Percentiles rank a stretch among this genome's conserved stretches.
These are phyloP conservation scores for Oscheius sp. DNA, from an alignment of 2,888 invertebrate species.

Conservation along the genomic window DNA sequence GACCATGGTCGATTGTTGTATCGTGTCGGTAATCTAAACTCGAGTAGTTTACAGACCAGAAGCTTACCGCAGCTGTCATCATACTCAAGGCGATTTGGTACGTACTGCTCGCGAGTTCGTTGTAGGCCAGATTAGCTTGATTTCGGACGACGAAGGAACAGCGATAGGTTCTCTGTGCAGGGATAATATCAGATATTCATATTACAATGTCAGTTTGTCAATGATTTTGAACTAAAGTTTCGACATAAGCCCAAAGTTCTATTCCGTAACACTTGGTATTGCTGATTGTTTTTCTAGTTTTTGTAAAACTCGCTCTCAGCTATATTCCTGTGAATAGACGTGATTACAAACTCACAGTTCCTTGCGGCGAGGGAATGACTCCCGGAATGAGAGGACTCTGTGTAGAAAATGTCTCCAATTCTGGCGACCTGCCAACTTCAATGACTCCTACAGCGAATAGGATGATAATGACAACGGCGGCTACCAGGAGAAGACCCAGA, in stretches of 20 bases:
- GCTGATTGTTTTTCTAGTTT: no score
- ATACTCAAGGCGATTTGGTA: constrained; percentile 42
- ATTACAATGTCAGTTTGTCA: no score
- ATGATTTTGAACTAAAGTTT: no score
- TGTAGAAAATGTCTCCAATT: no score
- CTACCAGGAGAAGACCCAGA: constrained; percentile 49
- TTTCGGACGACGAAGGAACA: constrained; percentile 44
- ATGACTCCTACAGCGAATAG: constrained; percentile 56
- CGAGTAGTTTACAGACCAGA: no score
- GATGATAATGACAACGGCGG: constrained; percentile 58
- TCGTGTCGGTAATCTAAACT: constrained; percentile 37
- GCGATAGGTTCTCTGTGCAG: constrained; percentile 5
- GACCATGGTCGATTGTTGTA: constrained; percentile 42
- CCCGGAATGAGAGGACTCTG: no score
- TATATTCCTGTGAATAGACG: no score
- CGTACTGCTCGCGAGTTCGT: constrained; percentile 40
- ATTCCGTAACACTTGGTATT: no score
- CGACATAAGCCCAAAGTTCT: no score
- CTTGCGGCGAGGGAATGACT: no score
- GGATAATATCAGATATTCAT: background rate
- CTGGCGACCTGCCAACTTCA: background rate
- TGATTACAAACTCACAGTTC: no score
- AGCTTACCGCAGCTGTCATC: constrained; percentile 41
- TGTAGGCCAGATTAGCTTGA: constrained; percentile 46
- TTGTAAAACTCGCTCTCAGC: no score